A percentile compares a stretch with the other conserved stretches of the same genome.
Conservation (phyloP, 2,113 vertebrate genomes). For the Zapornia atra region DNA sequence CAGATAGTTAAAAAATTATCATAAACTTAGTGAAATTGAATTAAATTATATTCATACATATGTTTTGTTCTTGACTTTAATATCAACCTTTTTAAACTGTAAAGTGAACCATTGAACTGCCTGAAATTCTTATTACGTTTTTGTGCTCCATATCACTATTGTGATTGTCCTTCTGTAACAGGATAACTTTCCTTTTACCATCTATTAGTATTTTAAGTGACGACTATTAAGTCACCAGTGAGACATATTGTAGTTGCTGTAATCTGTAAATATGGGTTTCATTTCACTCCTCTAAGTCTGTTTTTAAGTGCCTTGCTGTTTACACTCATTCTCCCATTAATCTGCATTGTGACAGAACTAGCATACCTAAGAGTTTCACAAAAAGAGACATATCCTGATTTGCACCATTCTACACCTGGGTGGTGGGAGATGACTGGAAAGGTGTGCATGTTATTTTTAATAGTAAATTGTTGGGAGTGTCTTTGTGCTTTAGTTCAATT, state of each 20-base stretch:
- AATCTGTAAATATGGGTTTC: background rate
- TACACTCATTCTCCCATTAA: background rate
- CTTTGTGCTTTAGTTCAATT: background rate
- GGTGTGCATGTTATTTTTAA: background rate
- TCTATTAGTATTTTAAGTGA: background rate
- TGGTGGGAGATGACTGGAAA: background rate
- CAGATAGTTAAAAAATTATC: background rate
- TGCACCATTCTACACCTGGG: background rate
- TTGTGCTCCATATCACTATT: background rate
- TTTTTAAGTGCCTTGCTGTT: background rate
- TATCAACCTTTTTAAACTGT: background rate
- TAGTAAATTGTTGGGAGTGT: background rate
- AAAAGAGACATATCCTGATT: background rate
- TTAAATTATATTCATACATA: accelerated
- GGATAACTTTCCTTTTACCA: background rate
- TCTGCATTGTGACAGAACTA: background rate
- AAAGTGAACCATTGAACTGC: background rate
- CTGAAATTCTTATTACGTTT: background rate
- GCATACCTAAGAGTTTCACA: background rate
- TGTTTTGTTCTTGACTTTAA: background rate
- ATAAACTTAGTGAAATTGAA: background rate
- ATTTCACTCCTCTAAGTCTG: background rate
- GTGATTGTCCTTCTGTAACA: background rate
- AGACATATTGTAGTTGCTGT: background rate
- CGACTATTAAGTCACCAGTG: background rate